Base-by-base conservation (phyloP, 2,797 vertebrate genomes). In the Mico argentatus region DNA sequence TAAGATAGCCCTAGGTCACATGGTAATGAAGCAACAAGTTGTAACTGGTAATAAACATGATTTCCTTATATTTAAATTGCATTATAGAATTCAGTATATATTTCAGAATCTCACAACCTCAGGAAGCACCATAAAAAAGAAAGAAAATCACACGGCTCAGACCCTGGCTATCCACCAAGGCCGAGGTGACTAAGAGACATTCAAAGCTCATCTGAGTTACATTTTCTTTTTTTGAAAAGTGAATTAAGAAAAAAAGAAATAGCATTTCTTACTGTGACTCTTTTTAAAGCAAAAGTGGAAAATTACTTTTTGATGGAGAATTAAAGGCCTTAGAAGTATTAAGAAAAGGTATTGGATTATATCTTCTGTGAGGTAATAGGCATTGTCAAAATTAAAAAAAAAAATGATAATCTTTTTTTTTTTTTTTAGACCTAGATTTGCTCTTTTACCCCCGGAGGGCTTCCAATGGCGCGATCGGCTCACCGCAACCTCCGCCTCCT, bases 161-260 rank as follows among this genome's bases (percentile, higher is more conserved):
- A 87, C 8, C 4, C n/a, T 81, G 19, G 19, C 33, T 59, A 15
- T 8, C 55, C 0, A n/a, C 24, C 20, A 80, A 76, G 36, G 4
- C 17, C 57, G 85, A 61, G 20, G 59, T 73, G 59, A 19, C 84
- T 87, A 59, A 73, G 33, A 79, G 80, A 84, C 39, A 88, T 82
- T 61, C 24, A 95, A 61, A 87, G 90, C 17, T 61, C 12, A 88
- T 67, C 61, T 91, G 64, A 82, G 44, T 86, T 72, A 76, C 14
- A 48, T 72, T 52, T 96, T 75, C 41, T 85, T 84, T 33, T 73
- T 90, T 83, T 82, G n/a, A 33, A 76, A 70, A 93, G 96, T 87
- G 77, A 90, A 91, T 33, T 48, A 64, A 83, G 33, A 17, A 89
- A 41, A 83, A 83, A 76, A 27, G 50, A 91, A 83, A 73, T 46